Evolutionary conservation across 2,797 vertebrate species (phyloP).

Genomic region (Tangara arthus): DNA sequence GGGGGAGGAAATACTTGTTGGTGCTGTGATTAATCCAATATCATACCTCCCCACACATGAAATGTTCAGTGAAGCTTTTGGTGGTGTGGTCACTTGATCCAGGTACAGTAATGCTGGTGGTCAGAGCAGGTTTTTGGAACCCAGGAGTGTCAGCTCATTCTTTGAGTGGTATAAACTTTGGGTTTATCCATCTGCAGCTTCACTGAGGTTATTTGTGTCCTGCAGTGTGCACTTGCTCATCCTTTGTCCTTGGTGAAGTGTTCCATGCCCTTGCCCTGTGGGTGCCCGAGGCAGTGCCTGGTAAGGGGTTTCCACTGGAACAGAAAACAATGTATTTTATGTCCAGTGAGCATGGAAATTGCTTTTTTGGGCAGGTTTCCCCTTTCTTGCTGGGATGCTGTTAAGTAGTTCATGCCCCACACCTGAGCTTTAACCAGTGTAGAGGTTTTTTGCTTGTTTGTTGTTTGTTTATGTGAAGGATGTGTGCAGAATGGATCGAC

Average conservation of each 20-base stretch:
- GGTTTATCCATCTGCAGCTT: background rate
- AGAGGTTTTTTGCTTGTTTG: background rate
- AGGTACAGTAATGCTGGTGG: background rate
- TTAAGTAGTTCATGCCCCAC: background rate
- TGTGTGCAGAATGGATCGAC: background rate
- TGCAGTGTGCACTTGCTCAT: background rate
- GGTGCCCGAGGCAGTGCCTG: background rate
- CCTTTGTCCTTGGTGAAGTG: conserved; percentile 11
- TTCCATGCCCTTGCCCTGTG: background rate
- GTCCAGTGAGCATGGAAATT: background rate
- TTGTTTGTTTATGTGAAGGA: background rate
- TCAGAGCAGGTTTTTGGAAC: background rate
- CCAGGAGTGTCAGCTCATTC: background rate
- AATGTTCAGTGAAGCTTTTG: background rate
- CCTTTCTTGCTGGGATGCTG: background rate
- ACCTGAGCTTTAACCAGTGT: background rate
- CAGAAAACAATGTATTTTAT: background rate
- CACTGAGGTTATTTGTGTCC: background rate
- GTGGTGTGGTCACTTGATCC: background rate
- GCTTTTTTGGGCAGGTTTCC: background rate
- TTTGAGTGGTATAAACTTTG: background rate
- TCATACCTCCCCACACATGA: background rate
- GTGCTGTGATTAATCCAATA: background rate
- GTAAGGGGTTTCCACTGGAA: background rate
- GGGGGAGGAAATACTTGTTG: background rate